A percentile compares a stretch with the other conserved stretches of the same genome.
These are phyloP conservation scores for Drosophila differens DNA, from an alignment of 2,888 invertebrate genomes.

Conservation along the genomic window DNA sequence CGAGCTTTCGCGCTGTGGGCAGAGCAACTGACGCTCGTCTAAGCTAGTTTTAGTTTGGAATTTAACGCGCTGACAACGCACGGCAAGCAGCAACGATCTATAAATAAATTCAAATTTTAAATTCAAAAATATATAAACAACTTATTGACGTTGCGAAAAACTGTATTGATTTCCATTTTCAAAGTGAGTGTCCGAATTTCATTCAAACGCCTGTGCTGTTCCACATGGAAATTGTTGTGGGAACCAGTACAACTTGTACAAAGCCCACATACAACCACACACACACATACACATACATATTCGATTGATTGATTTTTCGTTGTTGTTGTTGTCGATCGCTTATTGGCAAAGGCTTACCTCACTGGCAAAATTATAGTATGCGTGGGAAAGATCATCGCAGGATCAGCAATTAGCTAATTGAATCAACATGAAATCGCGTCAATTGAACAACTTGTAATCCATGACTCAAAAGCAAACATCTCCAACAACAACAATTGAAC, in stretches of 20 bases:
- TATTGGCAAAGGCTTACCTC: constrained; percentile 34
- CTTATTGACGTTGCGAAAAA: constrained; percentile 27
- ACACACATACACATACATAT: not conserved
- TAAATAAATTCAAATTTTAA: constrained; percentile 33
- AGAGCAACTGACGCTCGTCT: constrained; percentile 37
- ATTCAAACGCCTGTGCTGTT: constrained; percentile 14
- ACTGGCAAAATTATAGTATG: constrained; percentile 4
- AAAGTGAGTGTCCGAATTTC: constrained; percentile 42
- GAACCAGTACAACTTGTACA: constrained; percentile 28
- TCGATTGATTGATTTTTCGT: constrained; percentile 11
- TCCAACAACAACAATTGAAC: constrained; percentile 8
- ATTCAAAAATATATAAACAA: constrained; percentile 6
- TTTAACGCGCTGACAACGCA: constrained; percentile 57
- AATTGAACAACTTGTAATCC: not conserved
- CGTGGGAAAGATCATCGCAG: constrained; percentile 30
- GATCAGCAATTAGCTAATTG: constrained; percentile 22
- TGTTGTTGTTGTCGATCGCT: not conserved
- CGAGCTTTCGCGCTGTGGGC: constrained; percentile 37
- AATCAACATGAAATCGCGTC: not conserved
- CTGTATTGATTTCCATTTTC: constrained; percentile 15
- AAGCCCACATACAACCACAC: not conserved
- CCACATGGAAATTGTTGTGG: constrained; percentile 3
- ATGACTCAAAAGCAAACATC: not conserved
- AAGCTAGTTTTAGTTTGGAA: constrained; percentile 73
- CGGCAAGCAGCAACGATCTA: constrained; percentile 34